These are phyloP conservation scores for Coreius guichenoti DNA, from an alignment of 2,797 vertebrate species.

Conservation along the genomic window DNA sequence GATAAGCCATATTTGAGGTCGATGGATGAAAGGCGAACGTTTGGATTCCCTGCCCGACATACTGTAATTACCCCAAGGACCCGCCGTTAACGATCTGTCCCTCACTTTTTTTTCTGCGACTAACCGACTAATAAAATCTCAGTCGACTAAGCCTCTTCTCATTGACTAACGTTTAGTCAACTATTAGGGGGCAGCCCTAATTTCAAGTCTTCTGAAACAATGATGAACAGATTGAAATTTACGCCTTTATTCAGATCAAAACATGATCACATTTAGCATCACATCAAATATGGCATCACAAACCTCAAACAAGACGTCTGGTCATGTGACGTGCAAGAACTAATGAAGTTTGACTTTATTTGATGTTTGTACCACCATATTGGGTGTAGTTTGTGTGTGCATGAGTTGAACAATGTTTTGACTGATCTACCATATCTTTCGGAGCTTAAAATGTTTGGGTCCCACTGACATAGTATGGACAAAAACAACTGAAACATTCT, in stretches of 20 bases:
- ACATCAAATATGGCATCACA: background rate
- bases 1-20: too few species aligned
- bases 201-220: background rate
- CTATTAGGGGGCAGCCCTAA: too few species aligned
- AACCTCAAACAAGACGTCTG: background rate
- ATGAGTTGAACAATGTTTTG: background rate
- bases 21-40: too few species aligned
- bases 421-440: background rate
- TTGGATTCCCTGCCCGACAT: too few species aligned
- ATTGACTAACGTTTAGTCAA: too few species aligned
- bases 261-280: background rate
- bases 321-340: background rate
- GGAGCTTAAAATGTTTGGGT: background rate
- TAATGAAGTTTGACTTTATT: background rate
- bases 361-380: background rate
- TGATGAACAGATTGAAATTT: background rate
- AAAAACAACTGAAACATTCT: background rate
- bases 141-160: too few species aligned
- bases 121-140: too few species aligned
- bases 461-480: background rate
- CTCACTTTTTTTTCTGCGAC: too few species aligned
- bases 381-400: background rate
- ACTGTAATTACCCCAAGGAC: too few species aligned
- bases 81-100: too few species aligned
- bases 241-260: too few species aligned